These are phyloP conservation scores for Oreotrochilus melanogaster DNA, from an alignment of 2,113 vertebrate species.

Conservation along the genomic window DNA sequence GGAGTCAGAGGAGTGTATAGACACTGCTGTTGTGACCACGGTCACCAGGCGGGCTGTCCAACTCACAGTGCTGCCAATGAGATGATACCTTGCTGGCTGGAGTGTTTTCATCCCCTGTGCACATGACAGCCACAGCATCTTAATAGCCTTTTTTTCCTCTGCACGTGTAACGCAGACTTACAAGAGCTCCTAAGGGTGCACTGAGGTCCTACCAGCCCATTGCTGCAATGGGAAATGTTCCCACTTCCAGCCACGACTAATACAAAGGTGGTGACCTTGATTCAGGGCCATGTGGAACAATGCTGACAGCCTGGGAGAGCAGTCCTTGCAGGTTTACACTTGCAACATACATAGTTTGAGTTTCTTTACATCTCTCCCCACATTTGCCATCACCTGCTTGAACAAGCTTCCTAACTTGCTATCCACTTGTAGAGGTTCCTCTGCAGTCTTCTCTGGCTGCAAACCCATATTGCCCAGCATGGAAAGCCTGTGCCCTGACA, in stretches of 20 bases:
- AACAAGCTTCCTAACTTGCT: background rate
- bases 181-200: background rate
- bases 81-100: background rate
- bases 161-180: background rate
- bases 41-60: too few relatives aligned
- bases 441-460: background rate
- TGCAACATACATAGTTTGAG: background rate
- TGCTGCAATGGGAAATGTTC: background rate
- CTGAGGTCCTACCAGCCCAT: background rate
- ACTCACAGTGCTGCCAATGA: accelerated
- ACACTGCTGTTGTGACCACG: too few relatives aligned
- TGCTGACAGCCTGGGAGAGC: background rate
- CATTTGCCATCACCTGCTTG: background rate
- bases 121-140: background rate
- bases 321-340: background rate
- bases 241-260: background rate
- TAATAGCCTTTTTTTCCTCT: background rate
- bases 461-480: background rate
- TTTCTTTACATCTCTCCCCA: background rate
- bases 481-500: background rate
- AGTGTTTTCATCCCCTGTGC: background rate
- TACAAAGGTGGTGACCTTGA: background rate
- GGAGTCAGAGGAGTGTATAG: background rate
- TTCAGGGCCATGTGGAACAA: background rate
- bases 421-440: background rate